Base-by-base conservation (phyloP, 2,888 invertebrate genomes). In the Eremobia ochroleuca region DNA sequence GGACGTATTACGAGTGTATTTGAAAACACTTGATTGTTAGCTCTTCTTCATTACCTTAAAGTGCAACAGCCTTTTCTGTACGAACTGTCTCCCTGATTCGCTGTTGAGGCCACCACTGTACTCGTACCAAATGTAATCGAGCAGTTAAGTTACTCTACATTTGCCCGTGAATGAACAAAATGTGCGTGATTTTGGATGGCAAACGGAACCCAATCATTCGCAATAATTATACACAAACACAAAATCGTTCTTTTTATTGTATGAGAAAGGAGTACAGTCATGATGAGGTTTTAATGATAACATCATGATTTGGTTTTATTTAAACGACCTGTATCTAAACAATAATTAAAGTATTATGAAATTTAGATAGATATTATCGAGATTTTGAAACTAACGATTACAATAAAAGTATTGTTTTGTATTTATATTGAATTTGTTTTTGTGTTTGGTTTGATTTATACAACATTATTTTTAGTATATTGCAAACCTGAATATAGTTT, bases 221-320 rank as follows among this genome's bases (percentile, higher is more conserved):
- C 25, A 34, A 62, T 55, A 52, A 55, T 59, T 28, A 75, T 40
- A 64, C 21, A 52, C 15, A n/a, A 62, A 75, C 31, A 55, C 13
- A 55, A 64, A 49, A 59, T 65, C 4, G 25, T 71, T 86, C 13
- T 81, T 82, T 86, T 86, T 87, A 76, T 83, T 78, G 71, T 78
- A 81, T 84, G 82, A 88, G 87, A 88, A 90, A 87, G 77, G 86
- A 86, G 68, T 81, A 76, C 43, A 84, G 79, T 76, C 85, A 77
- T 83, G 85, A 89, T 87, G 85, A 88, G 86, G 87, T 88, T 87
- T 86, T 87, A 87, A 89, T 86, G 88, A 88, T 87, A 85, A 75
- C 65, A 81, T 75, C 80, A 83, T 69, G 81, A 82, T 76, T 74
- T 34, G 18, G 64, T 18, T 78, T 81, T 75, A 81, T 81, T 82